These are phyloP conservation scores for Acanthoscelides obtectus DNA, from an alignment of 2,888 invertebrate species.

Conservation along the genomic window DNA sequence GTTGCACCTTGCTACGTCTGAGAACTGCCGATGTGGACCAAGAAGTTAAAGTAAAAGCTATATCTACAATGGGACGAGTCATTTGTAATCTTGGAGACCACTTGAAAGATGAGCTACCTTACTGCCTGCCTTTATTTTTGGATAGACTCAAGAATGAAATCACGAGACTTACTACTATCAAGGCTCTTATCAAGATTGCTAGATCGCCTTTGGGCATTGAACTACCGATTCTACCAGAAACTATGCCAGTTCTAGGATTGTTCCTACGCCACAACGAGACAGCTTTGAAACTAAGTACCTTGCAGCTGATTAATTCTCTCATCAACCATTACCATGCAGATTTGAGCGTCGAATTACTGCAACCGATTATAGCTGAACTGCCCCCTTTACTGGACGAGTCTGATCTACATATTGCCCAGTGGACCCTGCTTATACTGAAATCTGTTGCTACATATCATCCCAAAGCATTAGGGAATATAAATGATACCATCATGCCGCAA, in stretches of 20 bases:
- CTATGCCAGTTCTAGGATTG: conserved; percentile 86
- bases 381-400: conserved; percentile 88
- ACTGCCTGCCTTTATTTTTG: conserved; percentile 90
- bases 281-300: conserved; percentile 85
- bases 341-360: conserved; percentile 64
- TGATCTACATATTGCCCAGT: conserved; percentile 95
- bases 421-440: conserved; percentile 77
- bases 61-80: conserved; percentile 94
- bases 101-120: conserved; percentile 70
- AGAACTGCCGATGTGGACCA: conserved; percentile 97
- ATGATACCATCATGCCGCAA: conserved; percentile 74
- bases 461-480: conserved; percentile 68
- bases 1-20: conserved; percentile 78
- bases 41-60: conserved; percentile 97
- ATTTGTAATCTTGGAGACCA: conserved; percentile 89
- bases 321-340: conserved; percentile 77
- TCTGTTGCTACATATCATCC: conserved; percentile 77
- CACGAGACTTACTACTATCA: conserved; percentile 92
- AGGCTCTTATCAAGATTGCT: conserved; percentile 91
- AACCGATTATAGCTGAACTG: conserved; percentile 78
- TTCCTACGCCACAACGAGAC: conserved; percentile 96
- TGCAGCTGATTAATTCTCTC: conserved; percentile 84
- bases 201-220: conserved; percentile 66
- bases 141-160: conserved; percentile 96
- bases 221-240: conserved; percentile 59